Conservation (phyloP, 2,888 invertebrate genomes). For the Eledone cirrhosa region DNA sequence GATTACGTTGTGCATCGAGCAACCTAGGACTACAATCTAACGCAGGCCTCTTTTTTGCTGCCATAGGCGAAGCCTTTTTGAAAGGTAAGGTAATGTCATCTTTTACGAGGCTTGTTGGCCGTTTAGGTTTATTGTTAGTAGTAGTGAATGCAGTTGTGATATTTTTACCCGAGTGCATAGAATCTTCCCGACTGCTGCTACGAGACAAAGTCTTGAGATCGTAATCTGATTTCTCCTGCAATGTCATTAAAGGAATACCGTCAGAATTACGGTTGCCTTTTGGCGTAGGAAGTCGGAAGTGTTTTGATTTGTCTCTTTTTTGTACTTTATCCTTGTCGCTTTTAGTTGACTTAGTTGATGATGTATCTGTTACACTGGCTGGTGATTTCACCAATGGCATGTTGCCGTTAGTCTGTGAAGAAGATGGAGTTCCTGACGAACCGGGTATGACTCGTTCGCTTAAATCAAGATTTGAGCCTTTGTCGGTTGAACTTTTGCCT, state of each 20-base stretch:
- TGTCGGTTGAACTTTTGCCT: slow-evolving; percentile 32
- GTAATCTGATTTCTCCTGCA: slow-evolving; percentile 22
- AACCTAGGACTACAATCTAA: background rate
- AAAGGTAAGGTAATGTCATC: background rate
- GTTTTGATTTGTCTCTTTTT: slow-evolving; percentile 27
- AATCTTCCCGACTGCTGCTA: background rate
- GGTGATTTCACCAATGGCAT: background rate
- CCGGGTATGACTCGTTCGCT: slow-evolving; percentile 39
- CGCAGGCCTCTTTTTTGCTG: slow-evolving; percentile 23
- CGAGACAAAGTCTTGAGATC: slow-evolving; percentile 21
- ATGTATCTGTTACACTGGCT: background rate
- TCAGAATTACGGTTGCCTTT: slow-evolving; percentile 9
- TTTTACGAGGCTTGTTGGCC: slow-evolving; percentile 17
- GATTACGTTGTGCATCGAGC: slow-evolving; percentile 48
- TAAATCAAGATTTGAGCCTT: slow-evolving; percentile 22
- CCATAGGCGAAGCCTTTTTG: slow-evolving; percentile 35
- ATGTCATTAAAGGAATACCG: slow-evolving; percentile 23
- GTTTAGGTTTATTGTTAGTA: background rate
- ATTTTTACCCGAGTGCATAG: background rate
- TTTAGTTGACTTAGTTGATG: background rate
- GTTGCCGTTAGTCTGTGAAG: slow-evolving; percentile 10
- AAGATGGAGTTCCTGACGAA: slow-evolving; percentile 36
- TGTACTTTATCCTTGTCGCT: background rate
- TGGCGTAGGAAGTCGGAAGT: slow-evolving; percentile 14
- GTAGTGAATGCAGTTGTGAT: background rate